Evolutionary conservation across 2,113 vertebrate species (phyloP).

Genomic region (Kryptolebias marmoratus): DNA sequence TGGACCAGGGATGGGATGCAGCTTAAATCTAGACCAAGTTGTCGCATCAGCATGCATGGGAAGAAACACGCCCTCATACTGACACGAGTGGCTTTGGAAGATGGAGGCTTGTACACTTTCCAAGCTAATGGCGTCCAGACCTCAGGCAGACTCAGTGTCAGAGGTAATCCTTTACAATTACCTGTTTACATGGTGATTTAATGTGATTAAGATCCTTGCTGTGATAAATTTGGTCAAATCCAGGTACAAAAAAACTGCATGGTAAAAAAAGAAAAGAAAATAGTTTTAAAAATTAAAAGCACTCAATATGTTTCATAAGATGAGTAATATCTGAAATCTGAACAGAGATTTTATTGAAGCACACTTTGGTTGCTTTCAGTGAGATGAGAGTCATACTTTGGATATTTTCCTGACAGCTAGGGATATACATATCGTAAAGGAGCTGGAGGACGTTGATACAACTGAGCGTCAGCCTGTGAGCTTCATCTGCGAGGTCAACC

Average conservation of each 20-base stretch:
- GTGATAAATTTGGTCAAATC: background rate
- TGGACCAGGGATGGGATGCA: conserved; percentile 86
- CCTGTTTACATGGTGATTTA: background rate
- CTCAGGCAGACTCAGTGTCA: conserved; percentile 84
- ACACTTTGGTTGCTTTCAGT: background rate
- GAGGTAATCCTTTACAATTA: conserved; percentile 75
- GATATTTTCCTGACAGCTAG: conserved; percentile 79
- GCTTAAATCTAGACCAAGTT: conserved; percentile 83
- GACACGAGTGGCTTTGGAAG: conserved; percentile 79
- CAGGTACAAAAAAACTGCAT: background rate
- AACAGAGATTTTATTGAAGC: background rate
- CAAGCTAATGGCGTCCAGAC: conserved; percentile 85
- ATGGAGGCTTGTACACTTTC: conserved; percentile 87
- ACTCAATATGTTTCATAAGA: background rate
- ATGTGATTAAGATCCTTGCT: background rate
- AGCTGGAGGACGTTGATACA: conserved; percentile 87
- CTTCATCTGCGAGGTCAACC: conserved; percentile 90
- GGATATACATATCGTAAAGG: conserved; percentile 85
- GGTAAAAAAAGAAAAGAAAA: too few species aligned
- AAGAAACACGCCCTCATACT: conserved; percentile 86
- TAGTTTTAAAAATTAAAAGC: too few species aligned
- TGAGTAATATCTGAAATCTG: background rate
- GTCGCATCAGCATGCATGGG: conserved; percentile 80
- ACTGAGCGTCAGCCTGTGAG: conserved; percentile 85
- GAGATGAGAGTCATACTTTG: conserved; percentile 10